Conservation (phyloP, 2,113 vertebrate species). For the Chloebia gouldiae region DNA sequence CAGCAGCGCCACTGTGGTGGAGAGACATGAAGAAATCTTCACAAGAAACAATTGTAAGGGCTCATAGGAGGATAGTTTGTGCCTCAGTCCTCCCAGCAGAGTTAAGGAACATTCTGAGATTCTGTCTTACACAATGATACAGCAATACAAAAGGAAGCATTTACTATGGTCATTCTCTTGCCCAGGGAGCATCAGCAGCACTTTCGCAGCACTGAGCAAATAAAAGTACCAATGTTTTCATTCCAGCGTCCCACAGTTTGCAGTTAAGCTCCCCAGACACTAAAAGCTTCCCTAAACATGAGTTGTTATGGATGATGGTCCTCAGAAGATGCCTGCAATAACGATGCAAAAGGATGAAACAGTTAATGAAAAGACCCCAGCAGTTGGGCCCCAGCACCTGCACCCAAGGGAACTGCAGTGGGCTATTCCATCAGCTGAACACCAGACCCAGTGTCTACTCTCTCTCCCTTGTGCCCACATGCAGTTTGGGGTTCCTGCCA, state of each 20-base stretch:
- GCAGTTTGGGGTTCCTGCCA: not conserved
- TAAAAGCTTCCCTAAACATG: not conserved
- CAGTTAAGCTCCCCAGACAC: too few relatives aligned
- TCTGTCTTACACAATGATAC: not conserved
- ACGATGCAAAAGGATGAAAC: not conserved
- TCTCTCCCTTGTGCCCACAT: rapidly evolving
- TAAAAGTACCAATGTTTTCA: not conserved
- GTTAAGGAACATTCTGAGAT: not conserved
- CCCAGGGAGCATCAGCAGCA: not conserved
- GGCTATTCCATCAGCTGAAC: not conserved
- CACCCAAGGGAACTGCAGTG: not conserved
- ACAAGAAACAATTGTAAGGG: not conserved
- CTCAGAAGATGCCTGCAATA: not conserved
- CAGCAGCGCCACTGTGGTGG: not conserved
- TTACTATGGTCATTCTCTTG: not conserved
- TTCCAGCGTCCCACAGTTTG: not conserved
- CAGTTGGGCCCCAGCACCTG: not conserved
- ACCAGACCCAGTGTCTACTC: not conserved
- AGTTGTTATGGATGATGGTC: not conserved
- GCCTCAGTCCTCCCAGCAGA: not conserved
- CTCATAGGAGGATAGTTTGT: rapidly evolving
- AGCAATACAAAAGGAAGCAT: rapidly evolving
- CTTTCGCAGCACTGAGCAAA: not conserved
- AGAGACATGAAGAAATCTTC: not conserved
- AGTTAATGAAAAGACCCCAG: not conserved